Evolutionary conservation across 2,888 invertebrate genomes (phyloP).

Genomic region (Agrotis puta): DNA sequence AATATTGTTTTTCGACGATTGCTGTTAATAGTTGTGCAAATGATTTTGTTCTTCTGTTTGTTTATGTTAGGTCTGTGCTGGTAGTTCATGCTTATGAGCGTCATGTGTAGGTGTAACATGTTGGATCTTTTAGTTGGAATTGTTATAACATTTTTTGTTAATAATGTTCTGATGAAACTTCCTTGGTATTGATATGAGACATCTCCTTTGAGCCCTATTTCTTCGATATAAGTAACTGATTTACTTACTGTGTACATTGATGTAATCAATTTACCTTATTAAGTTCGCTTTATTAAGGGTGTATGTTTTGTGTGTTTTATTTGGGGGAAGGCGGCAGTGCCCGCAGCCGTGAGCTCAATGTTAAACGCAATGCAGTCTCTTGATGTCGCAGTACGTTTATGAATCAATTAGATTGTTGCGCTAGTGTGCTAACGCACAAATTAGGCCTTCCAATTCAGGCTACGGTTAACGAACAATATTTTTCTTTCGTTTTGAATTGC

Average conservation of each 20-base stretch:
- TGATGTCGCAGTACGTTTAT: slow-evolving; percentile 90
- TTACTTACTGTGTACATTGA: slow-evolving; percentile 59
- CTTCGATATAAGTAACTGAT: slow-evolving; percentile 50
- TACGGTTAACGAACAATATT: slow-evolving; percentile 85
- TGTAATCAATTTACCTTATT: slow-evolving; percentile 60
- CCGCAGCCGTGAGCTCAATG: slow-evolving; percentile 94
- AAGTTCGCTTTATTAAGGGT: slow-evolving; percentile 79
- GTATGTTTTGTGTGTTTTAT: slow-evolving; percentile 89
- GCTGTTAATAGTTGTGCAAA: slow-evolving; percentile 50
- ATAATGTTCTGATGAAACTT: slow-evolving; percentile 36
- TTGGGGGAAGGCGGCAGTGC: slow-evolving; percentile 93
- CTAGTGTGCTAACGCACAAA: slow-evolving; percentile 90
- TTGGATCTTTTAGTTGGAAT: slow-evolving; percentile 42
- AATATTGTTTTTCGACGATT: slow-evolving; percentile 49
- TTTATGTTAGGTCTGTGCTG: slow-evolving; percentile 57
- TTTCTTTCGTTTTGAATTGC: slow-evolving; percentile 48
- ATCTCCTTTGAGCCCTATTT: slow-evolving; percentile 62
- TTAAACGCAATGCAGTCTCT: slow-evolving; percentile 93
- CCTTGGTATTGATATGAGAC: slow-evolving; percentile 57
- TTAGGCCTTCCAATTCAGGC: slow-evolving; percentile 80
- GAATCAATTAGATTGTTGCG: slow-evolving; percentile 88
- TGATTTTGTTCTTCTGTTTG: slow-evolving; percentile 55
- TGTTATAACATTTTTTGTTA: slow-evolving; percentile 27
- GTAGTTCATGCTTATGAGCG: slow-evolving; percentile 54
- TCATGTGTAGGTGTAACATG: slow-evolving; percentile 42